Conservation (phyloP, 2,113 vertebrate genomes). For the Rhodinocichla rosea region DNA sequence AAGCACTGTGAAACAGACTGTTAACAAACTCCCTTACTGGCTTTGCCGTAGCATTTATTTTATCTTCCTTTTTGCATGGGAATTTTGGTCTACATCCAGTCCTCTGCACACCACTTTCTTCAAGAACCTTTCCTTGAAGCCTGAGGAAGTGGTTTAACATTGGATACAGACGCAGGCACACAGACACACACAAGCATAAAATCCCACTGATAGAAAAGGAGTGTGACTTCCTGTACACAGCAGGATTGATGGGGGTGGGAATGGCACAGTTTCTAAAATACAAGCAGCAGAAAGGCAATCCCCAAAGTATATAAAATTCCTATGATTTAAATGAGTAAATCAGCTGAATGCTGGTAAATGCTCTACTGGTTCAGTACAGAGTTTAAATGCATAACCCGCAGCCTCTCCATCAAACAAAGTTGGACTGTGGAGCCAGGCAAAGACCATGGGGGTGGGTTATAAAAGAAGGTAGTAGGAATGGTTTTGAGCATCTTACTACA, state of each 20-base stretch:
- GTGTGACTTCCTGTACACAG: constrained; percentile 29
- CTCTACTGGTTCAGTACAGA: neutral
- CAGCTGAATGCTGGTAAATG: neutral
- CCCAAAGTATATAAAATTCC: neutral
- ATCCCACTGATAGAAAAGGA: neutral
- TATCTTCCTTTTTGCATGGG: neutral
- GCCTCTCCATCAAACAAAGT: neutral
- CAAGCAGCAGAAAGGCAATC: neutral
- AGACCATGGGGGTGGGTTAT: fast-evolving
- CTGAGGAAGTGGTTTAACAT: constrained; percentile 30
- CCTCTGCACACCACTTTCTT: neutral
- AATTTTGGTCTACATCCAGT: neutral
- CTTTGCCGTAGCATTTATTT: neutral
- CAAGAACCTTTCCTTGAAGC: neutral
- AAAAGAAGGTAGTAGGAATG: neutral
- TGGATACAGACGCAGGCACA: neutral
- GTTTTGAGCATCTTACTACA: neutral
- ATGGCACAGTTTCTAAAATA: neutral
- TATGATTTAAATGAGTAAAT: neutral
- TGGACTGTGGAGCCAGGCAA: neutral
- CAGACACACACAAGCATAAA: neutral
- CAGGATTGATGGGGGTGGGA: neutral
- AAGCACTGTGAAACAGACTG: neutral
- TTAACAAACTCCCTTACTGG: neutral
- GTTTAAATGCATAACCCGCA: neutral